Conservation (phyloP, 2,113 vertebrate species). For the Corythornis madagascariensis region DNA sequence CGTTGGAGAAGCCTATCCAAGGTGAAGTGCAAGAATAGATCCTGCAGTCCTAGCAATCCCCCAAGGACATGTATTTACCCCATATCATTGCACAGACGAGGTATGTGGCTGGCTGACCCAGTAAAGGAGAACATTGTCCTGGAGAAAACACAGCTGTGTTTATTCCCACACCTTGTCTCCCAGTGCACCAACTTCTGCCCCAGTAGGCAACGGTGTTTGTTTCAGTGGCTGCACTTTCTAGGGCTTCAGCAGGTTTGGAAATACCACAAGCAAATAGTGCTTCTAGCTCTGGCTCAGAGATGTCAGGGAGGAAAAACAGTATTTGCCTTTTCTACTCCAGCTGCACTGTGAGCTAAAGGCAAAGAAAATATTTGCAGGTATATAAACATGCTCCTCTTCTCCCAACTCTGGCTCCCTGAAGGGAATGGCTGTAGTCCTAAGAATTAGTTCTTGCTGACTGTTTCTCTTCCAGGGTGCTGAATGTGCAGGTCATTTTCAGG, state of each 20-base stretch:
- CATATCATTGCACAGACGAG: background rate
- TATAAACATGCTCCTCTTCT: background rate
- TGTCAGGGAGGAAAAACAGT: background rate
- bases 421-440: background rate
- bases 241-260: conserved; percentile 1
- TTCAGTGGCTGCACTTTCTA: conserved; percentile 13
- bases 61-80: background rate
- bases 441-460: background rate
- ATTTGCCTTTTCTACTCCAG: background rate
- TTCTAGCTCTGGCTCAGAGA: background rate
- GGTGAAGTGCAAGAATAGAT: background rate
- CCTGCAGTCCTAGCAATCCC: background rate
- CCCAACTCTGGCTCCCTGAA: background rate
- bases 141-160: conserved; percentile 43
- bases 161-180: background rate
- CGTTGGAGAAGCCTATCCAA: background rate
- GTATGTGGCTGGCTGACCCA: background rate
- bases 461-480: background rate
- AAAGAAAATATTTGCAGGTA: background rate
- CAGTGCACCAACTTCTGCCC: background rate
- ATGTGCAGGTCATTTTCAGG: background rate
- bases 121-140: background rate
- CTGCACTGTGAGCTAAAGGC: background rate
- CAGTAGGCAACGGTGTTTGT: background rate
- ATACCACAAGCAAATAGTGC: conserved; percentile 13